Evolutionary conservation across 1,140 invertebrate genomes (phyloP), one percentile per base, ranked within the genome.

Genomic region (Druon quercuslanigerum): DNA sequence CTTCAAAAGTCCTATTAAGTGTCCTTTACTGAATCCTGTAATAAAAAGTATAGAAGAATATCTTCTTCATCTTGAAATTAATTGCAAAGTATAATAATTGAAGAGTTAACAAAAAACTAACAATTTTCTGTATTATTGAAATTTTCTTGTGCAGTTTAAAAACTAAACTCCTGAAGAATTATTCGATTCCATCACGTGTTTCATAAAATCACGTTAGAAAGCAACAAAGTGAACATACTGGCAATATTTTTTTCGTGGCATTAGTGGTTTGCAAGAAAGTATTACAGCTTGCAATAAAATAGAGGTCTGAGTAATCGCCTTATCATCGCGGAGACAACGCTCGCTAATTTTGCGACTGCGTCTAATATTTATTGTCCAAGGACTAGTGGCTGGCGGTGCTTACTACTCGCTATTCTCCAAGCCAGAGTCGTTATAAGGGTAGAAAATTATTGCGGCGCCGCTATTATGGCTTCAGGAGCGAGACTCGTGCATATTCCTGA

Each of bases 361-460:
- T 81, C 81, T 72, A 80, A 89, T 87, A 88, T 88, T 89, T 87
- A 87, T 88, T 77, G 83, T 81, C 78, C 76, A n/a, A 51, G 79
- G 79, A 71, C 75, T 80, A 82, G 79, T 81, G 51, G 13, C 50
- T 57, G 50, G 56, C 25, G 19, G 72, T 72, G 12, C 54, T 79
- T 54, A 72, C 54, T 33, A 33, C 50, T 81, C 74, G 76, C 81
- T 76, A 80, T 80, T 72, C 79, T 83, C 81, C 80, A 76, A 81
- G 79, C 78, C 79, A 82, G 51, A 46, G 73, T 56, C 73, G 50
- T 46, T 57, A 66, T 51, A 57, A 66, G 82, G 83, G 81, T 81
- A 73, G 82, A 86, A 85, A 88, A 87, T 87, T 88, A 88, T 87
- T 83, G 87, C 83, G 85, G 86, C 86, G 85, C 85, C 79, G 60